phyloP scores from a whole-genome alignment of 2,797 vertebrate species.

The Gastrophryne carolinensis region DNA sequence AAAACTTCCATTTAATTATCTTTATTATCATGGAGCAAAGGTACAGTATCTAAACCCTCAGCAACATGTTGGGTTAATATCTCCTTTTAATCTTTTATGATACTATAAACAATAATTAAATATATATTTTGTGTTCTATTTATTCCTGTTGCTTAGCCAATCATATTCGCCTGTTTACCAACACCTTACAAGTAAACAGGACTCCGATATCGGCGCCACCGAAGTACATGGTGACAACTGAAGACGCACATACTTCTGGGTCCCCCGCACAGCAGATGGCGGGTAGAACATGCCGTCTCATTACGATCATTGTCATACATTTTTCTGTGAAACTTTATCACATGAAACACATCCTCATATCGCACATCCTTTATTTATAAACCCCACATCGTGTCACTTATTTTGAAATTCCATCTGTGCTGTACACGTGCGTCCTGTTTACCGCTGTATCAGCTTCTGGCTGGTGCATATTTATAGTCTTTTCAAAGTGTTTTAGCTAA shows the following conservation, averaged over 20 bases:
- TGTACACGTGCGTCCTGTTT: background rate
- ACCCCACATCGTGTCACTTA: background rate
- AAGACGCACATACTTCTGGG: slow-evolving; percentile 9
- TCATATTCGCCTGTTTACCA: background rate
- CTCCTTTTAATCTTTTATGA: no score
- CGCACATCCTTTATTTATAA: slow-evolving; percentile 14
- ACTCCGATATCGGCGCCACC: background rate
- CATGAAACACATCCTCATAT: background rate
- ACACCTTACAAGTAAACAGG: background rate
- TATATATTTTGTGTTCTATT: no score
- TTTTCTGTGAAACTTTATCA: background rate
- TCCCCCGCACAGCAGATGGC: slow-evolving; percentile 37
- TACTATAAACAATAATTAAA: no score
- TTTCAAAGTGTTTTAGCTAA: no score
- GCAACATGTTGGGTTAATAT: no score
- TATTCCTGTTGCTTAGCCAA: no score
- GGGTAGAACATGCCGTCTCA: slow-evolving; percentile 21
- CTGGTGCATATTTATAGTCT: no score
- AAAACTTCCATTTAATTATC: no score
- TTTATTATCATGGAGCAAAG: no score
- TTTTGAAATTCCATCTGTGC: slow-evolving; percentile 25
- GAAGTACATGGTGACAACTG: slow-evolving; percentile 17
- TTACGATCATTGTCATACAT: slow-evolving; percentile 20
- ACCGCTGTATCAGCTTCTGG: no score
- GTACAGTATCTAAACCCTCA: no score